Percentiles rank a stretch among this genome's conserved stretches.
Conservation (phyloP, 92 coral and sea anemone species). For the Epizoanthus ramosus region DNA sequence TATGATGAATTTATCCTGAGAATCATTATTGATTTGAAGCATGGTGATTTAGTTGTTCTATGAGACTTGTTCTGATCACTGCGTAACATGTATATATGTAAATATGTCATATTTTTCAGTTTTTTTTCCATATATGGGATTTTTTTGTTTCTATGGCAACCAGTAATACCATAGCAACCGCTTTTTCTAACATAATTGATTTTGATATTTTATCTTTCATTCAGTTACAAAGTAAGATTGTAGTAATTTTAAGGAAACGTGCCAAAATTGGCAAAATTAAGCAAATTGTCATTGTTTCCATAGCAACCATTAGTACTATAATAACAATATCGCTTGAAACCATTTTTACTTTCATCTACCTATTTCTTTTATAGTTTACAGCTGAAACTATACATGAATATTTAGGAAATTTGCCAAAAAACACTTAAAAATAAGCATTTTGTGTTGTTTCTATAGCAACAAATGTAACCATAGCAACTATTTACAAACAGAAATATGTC, state of each 20-base stretch:
- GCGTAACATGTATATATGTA: background rate
- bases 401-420: background rate
- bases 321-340: background rate
- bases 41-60: slow-evolving; percentile 27
- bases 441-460: background rate
- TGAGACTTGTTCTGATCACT: background rate
- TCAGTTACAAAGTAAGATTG: no score
- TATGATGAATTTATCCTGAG: slow-evolving; percentile 4
- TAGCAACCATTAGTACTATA: slow-evolving; percentile 11
- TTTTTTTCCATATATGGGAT: no score
- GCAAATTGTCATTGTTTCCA: background rate
- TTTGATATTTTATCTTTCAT: no score
- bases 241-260: slow-evolving; percentile 1
- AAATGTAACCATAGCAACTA: slow-evolving; percentile 5
- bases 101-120: background rate
- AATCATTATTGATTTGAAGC: slow-evolving; percentile 13
- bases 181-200: background rate
- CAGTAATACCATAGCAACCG: background rate
- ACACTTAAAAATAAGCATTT: background rate
- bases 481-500: background rate
- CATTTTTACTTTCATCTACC: no score
- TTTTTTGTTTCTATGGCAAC: background rate
- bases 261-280: slow-evolving; percentile 6
- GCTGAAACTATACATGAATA: no score
- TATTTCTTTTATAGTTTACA: no score